Evolutionary conservation across 2,113 vertebrate species (phyloP), one percentile per base, ranked within the genome.

Genomic region (Stegostoma tigrinum): DNA sequence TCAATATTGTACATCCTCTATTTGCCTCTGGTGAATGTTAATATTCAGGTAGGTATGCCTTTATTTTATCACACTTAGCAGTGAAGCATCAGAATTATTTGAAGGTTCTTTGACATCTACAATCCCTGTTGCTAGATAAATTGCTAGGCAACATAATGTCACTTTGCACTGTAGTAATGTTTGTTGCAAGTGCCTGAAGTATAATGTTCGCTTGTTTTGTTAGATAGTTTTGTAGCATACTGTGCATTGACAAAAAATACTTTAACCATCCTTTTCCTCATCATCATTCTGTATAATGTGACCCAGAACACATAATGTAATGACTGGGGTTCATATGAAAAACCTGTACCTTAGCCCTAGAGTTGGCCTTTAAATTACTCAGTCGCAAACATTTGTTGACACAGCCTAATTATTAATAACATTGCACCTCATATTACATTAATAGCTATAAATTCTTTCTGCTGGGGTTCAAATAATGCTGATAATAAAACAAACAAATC

Each of bases 131-230:
- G 93, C 93, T 52, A 52, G 94, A 95, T 72, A 30, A 95, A 52
- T 75, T 95, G 67, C 94, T 72, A 52, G 68, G 94, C 67, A 72
- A 95, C 68, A 19, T 95, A 27, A 95, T 95, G 67, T 72, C 68
- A 95, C 42, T 45, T 45, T 70, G 23, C 94, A 72, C 68, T 48
- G 27, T 52, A 95, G 94, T 34, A 27, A 95, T 75, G 48, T 52
- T 72, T 75, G 42, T 19, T 93, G 55, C 61, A 66, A 93, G 64
- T 95, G 67, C 93, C 93, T 48, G 38, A 66, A 94, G 24, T 34
- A 12, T 52, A 75, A 5, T 90, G 52, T 72, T 94, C 94, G 24
- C 48, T 52, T 95, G 94, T 48, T 95, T 52, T 15, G 68, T 75
- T 95, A 75, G 24, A 70, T 42, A 70, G 42, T 72, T 17, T 45